These are phyloP conservation scores for Coluber constrictor DNA, from an alignment of 2,797 vertebrate genomes.

Conservation along the genomic window DNA sequence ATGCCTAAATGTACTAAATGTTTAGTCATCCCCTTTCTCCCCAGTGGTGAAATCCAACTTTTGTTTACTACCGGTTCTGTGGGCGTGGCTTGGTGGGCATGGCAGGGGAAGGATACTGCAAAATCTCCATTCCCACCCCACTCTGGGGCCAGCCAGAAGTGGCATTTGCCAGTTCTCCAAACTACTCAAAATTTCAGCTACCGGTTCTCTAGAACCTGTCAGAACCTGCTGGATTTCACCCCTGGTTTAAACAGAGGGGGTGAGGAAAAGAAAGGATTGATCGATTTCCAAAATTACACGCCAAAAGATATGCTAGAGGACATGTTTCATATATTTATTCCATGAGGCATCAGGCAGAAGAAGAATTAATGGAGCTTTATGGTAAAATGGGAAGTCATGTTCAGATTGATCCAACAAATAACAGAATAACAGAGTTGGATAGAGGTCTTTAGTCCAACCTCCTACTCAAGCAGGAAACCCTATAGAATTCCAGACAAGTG, in stretches of 20 bases:
- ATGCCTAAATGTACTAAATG: conserved; percentile 8
- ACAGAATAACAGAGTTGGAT: not conserved
- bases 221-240: no score
- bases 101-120: no score
- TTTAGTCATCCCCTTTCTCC: conserved; percentile 1
- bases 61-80: no score
- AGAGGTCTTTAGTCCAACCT: not conserved
- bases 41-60: no score
- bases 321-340: not conserved
- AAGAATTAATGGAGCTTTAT: not conserved
- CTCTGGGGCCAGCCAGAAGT: no score
- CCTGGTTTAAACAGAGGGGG: no score
- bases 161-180: no score
- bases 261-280: not conserved
- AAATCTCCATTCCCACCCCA: no score
- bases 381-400: not conserved
- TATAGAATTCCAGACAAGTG: not conserved
- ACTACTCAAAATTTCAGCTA: no score
- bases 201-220: no score
- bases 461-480: not conserved
- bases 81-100: no score
- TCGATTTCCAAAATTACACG: not conserved
- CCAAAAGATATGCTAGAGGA: not conserved
- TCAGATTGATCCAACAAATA: not conserved
- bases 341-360: not conserved